Percentiles rank a stretch among this genome's conserved stretches.
phyloP scores from a whole-genome alignment of 2,113 vertebrate species.

The Burhinus bistriatus region DNA sequence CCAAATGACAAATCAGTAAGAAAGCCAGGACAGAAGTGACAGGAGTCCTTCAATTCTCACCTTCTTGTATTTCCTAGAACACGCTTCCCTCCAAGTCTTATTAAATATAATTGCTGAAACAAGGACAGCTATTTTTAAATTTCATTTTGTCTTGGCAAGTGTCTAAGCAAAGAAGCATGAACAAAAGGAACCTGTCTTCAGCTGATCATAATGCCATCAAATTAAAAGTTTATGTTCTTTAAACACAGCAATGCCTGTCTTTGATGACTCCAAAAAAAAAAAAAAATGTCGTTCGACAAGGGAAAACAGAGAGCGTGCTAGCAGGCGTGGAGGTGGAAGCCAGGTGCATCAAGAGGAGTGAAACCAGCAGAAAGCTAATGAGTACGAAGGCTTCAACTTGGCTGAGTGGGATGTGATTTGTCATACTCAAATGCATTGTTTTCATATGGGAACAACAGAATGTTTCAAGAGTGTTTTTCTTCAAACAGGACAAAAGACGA shows the following conservation, averaged over 20 bases:
- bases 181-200: constrained; percentile 9
- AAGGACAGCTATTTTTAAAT: constrained; percentile 27
- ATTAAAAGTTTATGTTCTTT: constrained; percentile 14
- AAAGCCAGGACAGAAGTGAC: not conserved
- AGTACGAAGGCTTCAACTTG: not conserved
- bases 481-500: not conserved
- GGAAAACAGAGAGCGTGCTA: not conserved
- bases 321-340: constrained; percentile 23
- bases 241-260: not conserved
- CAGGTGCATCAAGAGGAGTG: not conserved
- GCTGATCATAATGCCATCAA: not conserved
- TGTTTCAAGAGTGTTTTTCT: not conserved
- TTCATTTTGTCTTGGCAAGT: not conserved
- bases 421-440: constrained; percentile 16
- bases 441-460: not conserved
- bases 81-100: not conserved
- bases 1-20: not conserved
- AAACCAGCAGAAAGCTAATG: constrained; percentile 11
- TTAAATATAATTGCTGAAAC: not conserved
- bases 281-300: not conserved
- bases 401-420: constrained; percentile 40
- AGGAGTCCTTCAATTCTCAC: not conserved
- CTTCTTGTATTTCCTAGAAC: not conserved
- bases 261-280: not conserved
- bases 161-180: constrained; percentile 3